Conservation (phyloP, 2,888 invertebrate genomes). For the Phoenoteleia sp. region DNA sequence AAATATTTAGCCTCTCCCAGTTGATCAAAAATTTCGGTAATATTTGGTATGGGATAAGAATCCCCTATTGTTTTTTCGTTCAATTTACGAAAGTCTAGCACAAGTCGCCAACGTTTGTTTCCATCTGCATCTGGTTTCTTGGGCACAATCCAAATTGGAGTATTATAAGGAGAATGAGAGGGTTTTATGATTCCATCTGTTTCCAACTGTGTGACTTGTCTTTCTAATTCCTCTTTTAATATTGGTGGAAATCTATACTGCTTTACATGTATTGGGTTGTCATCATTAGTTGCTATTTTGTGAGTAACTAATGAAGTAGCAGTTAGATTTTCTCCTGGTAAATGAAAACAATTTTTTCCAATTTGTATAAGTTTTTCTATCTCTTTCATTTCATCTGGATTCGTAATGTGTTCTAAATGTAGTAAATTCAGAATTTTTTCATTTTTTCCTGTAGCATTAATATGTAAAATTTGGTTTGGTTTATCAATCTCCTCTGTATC, state of each 20-base stretch:
- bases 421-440: too few species aligned
- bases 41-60: slow-evolving; percentile 69
- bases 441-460: too few species aligned
- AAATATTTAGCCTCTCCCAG: slow-evolving; percentile 52
- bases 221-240: neutral
- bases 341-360: neutral
- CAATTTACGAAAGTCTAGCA: slow-evolving; percentile 50
- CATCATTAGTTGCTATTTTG: neutral
- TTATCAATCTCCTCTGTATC: too few species aligned
- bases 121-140: slow-evolving; percentile 62
- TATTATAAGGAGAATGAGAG: slow-evolving; percentile 24
- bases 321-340: neutral
- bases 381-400: neutral
- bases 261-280: neutral
- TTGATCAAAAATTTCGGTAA: slow-evolving; percentile 75
- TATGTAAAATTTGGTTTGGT: too few species aligned
- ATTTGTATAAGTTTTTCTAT: neutral
- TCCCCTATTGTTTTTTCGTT: too few species aligned
- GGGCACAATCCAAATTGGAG: too few species aligned
- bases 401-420: too few species aligned
- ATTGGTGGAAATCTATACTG: neutral
- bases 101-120: slow-evolving; percentile 47
- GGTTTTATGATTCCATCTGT: slow-evolving; percentile 73
- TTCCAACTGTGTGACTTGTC: slow-evolving; percentile 40
- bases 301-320: neutral